These are phyloP conservation scores for Oxyura jamaicensis DNA, from an alignment of 2,113 vertebrate species.

Conservation along the genomic window DNA sequence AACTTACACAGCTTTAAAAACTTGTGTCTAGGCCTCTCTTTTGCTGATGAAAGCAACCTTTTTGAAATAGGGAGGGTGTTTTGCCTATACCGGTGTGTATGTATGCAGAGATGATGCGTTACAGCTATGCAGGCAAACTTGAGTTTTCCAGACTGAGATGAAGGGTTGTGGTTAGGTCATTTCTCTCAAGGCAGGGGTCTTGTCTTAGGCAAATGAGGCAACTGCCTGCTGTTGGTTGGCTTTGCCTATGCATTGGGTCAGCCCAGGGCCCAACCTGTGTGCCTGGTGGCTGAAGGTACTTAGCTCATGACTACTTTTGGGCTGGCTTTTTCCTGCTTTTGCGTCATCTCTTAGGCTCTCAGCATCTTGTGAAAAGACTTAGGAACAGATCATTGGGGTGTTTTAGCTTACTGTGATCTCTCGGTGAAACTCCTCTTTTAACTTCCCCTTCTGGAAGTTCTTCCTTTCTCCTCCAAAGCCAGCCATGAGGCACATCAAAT, in stretches of 20 bases:
- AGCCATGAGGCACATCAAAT: background rate
- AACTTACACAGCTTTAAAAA: background rate
- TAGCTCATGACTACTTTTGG: background rate
- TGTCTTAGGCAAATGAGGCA: background rate
- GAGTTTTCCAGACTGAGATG: background rate
- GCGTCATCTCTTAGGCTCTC: fast-evolving
- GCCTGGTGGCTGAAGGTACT: background rate
- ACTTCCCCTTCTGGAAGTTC: background rate
- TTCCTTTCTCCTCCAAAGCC: background rate
- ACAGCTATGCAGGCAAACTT: background rate
- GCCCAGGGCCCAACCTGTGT: background rate
- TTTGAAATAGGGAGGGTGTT: background rate
- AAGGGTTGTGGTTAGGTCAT: background rate
- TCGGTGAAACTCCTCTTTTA: background rate
- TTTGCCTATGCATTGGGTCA: background rate
- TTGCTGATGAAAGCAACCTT: background rate
- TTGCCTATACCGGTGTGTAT: background rate
- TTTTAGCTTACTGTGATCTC: background rate
- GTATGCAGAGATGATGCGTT: background rate
- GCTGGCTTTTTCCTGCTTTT: background rate
- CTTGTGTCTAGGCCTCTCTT: background rate
- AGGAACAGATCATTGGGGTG: no score
- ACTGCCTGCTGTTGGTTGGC: background rate
- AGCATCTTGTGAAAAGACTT: background rate
- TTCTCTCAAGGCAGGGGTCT: background rate